Evolutionary conservation across 2,113 vertebrate genomes (phyloP), one percentile per base, ranked within the genome.

Genomic region (Triplophysa tibetana): DNA sequence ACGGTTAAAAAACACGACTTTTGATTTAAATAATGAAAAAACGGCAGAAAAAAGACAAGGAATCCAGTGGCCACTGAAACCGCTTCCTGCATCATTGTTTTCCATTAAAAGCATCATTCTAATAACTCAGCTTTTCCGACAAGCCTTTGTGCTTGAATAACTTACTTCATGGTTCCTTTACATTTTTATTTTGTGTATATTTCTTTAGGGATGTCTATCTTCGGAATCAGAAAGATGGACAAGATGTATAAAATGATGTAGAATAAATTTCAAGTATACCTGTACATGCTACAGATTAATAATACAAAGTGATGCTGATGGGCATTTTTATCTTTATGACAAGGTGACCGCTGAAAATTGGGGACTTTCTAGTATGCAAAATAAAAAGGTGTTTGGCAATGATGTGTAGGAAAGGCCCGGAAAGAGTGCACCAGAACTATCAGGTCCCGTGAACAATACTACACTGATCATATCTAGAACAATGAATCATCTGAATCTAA

Each of bases 231-330:
- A 89, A 75, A 85, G 84, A 82, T 86, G 85, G 85, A 82, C 84
- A 87, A 81, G 79, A 72, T 70, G 1, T 11, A 50, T 38, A 79
- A 70, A 54, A 86, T 70, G 23, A 86, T 77, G 85, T 87, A 80
- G 62, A 19, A 86, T 83, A 84, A 72, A 82, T 80, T 70, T 84
- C 78, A 45, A 82, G 79, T 24, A 26, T 8, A 33, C 68, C 79
- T 83, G 24, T 84, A 62, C 83, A 83, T 87, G 60, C 89, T 88
- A 88, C 88, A 86, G 79, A 87, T 85, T 58, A 69, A 79, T 50
- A 65, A 85, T 86, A 85, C 79, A 86, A 88, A 86, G 86, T 77
- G 81, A 89, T 81, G 87, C 87, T 87, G 86, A 87, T 86, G 86
- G 84, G 84, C 83, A 85, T 69, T 81, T 88, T 21, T 64, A n/a